Evolutionary conservation across 1,140 invertebrate species (phyloP).

Genomic region (Neoseiulus cucumeris): DNA sequence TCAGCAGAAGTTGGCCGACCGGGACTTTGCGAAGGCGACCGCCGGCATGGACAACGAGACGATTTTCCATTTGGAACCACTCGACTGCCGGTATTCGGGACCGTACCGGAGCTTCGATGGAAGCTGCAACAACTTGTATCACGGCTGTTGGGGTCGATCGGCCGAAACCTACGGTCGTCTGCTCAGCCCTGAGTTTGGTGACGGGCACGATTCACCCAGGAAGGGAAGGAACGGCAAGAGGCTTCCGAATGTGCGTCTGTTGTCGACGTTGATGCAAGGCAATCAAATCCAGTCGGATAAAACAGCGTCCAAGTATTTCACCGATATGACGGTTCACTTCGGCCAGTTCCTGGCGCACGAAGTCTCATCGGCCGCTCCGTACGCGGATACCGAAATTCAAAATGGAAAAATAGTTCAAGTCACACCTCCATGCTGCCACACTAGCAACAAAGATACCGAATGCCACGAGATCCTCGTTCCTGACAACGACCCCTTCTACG

Average conservation of each 20-base stretch:
- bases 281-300: background rate
- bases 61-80: background rate
- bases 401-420: background rate
- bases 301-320: background rate
- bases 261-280: background rate
- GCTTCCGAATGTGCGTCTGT: background rate
- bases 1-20: background rate
- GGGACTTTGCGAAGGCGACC: background rate
- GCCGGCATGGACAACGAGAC: constrained; percentile 3
- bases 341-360: constrained; percentile 4
- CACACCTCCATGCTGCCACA: background rate
- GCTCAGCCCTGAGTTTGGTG: constrained; percentile 40
- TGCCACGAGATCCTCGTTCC: constrained; percentile 3
- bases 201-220: constrained; percentile 28
- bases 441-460: constrained; percentile 2
- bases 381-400: background rate
- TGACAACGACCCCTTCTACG: constrained; percentile 4
- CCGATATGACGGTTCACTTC: background rate
- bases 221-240: background rate
- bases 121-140: background rate
- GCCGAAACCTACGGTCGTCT: constrained; percentile 31
- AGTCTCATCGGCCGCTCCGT: background rate
- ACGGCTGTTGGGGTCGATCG: background rate
- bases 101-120: background rate
- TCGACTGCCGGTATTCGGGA: background rate